Conservation (phyloP, 2,113 vertebrate genomes). For the Willisornis vidua region DNA sequence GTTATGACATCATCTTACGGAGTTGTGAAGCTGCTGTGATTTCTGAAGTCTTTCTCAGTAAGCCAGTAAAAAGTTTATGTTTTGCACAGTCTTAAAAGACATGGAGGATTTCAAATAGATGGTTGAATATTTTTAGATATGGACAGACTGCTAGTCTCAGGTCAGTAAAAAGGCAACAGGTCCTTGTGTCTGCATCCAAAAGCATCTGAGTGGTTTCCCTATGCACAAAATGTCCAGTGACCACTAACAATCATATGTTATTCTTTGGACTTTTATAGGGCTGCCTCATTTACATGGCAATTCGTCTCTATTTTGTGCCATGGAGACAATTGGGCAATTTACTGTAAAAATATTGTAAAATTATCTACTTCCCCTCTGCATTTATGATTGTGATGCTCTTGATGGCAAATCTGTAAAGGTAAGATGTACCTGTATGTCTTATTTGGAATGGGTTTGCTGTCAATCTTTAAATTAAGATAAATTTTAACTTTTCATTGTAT, state of each 20-base stretch:
- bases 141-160: not conserved
- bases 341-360: not conserved
- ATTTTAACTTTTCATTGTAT: not conserved
- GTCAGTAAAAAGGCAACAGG: not conserved
- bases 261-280: conserved; percentile 34
- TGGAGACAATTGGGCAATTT: not conserved
- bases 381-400: not conserved
- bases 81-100: not conserved
- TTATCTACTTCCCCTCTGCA: not conserved
- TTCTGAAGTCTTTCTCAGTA: not conserved
- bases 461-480: not conserved
- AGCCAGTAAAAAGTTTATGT: not conserved
- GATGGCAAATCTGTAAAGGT: not conserved
- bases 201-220: not conserved
- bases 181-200: not conserved
- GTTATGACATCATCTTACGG: not conserved
- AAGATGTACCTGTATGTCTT: not conserved
- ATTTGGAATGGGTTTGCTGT: not conserved
- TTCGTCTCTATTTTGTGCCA: not conserved
- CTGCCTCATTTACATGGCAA: conserved; percentile 14
- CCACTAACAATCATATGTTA: not conserved
- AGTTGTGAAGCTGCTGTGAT: not conserved
- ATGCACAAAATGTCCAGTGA: not conserved
- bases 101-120: not conserved
- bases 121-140: not conserved